Base-by-base conservation (phyloP, 2,888 invertebrate species). In the Nemotelus nigrinus region DNA sequence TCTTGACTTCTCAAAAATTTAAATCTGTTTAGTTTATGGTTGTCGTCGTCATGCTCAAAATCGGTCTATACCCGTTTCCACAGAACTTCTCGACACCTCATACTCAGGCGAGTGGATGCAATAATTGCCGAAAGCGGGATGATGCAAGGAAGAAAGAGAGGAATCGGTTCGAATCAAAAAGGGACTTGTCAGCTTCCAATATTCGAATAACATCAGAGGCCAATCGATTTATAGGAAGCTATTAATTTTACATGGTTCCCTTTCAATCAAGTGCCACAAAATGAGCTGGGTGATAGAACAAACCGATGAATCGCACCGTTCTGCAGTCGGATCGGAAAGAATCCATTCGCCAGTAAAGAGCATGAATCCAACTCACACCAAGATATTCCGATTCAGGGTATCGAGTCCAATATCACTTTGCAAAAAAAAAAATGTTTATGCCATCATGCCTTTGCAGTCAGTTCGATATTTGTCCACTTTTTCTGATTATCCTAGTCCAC, bases 181-280 rank as follows among this genome's bases (percentile, higher is more conserved):
- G 57, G 53, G 74, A 53, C 41, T n/a, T 43, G 63, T 74, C 63
- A 48, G 8, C 57, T 74, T 60, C 60, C 74, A 74, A 74, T 74
- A 63, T 74, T 60, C 74, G 74, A 74, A 63, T 47, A 60, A 63
- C 74, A 63, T 60, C 63, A 63, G 50, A 70, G 63, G 74, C 74
- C 60, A 74, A 76, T 76, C 76, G 76, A 76, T 76, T 76, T 76
- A 76, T 76, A 65, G 76, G 65, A 53, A 76, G 63, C 76, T 76
- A 76, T 76, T 76, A 76, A 76, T 76, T 76, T 74, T 76, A 44
- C 65, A 76, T 76, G 76, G 65, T 65, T 76, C 55, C 76, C 76
- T 76, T 76, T 76, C 76, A 76, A 76, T 76, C 76, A 76, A 76
- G 65, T 76, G 65, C 65, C 65, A 64, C 64, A 76, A 76, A 76